Percentiles rank a stretch among this genome's conserved stretches.
Evolutionary conservation across 2,113 vertebrate species (phyloP).

Genomic region (Bos indicus): DNA sequence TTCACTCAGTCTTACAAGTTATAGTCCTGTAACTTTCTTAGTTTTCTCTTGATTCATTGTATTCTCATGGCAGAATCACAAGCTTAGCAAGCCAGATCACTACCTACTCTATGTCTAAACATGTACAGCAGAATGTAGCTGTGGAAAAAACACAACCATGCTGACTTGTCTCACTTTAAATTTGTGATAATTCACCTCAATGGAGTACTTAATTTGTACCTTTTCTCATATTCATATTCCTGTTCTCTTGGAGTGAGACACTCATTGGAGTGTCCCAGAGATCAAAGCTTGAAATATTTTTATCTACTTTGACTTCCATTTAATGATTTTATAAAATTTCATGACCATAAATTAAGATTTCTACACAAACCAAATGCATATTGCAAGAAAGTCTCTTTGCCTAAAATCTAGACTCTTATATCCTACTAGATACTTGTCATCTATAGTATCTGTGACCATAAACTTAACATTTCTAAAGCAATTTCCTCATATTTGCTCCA

Average conservation of each 20-base stretch:
- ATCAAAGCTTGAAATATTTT: not conserved
- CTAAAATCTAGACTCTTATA: not conserved
- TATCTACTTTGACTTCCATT: not conserved
- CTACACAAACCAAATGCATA: not conserved
- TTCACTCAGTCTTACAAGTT: not conserved
- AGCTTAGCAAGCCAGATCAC: not conserved
- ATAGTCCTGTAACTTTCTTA: not conserved
- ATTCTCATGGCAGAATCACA: not conserved
- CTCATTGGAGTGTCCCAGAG: not conserved
- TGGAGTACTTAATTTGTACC: not conserved
- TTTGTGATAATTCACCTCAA: not conserved
- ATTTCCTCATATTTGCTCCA: not conserved
- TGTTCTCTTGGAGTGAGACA: not conserved
- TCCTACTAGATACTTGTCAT: not conserved
- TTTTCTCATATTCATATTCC: not conserved
- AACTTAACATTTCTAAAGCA: not conserved
- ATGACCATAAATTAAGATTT: not conserved
- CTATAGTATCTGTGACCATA: not conserved
- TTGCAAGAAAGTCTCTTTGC: not conserved
- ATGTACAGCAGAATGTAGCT: not conserved
- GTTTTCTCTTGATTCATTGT: not conserved
- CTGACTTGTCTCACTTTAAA: not conserved
- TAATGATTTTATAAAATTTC: not conserved
- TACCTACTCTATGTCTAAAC: not conserved
- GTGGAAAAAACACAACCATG: not conserved